These are phyloP conservation scores for Melanotaenia parkinsoni DNA, from an alignment of 2,797 vertebrate species.

Conservation along the genomic window DNA sequence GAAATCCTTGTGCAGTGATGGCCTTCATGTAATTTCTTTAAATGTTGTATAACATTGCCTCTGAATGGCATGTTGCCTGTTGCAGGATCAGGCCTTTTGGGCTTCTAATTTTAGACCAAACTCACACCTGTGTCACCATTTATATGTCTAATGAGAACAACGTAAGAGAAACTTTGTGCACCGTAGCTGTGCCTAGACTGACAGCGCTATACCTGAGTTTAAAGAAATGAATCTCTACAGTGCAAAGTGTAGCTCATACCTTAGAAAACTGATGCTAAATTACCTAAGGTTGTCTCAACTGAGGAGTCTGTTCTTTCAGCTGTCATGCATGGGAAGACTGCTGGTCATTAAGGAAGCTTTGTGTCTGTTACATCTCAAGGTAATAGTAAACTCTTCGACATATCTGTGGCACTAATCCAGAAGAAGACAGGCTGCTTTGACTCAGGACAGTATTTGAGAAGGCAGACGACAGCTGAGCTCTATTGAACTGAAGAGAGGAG, in stretches of 20 bases:
- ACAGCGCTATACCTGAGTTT: conserved; percentile 18
- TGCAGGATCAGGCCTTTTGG: neutral
- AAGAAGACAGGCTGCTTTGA: conserved; percentile 19
- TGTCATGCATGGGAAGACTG: conserved; percentile 19
- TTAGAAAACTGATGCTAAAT: conserved; percentile 2
- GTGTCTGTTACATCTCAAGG: conserved; percentile 17
- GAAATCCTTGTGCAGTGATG: neutral
- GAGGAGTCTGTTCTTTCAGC: conserved; percentile 29
- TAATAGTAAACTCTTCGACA: conserved; percentile 31
- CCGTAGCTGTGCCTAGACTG: conserved; percentile 42
- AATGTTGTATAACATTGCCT: conserved; percentile 12
- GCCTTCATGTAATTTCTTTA: conserved; percentile 9
- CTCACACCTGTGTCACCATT: conserved; percentile 33
- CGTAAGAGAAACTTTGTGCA: conserved; percentile 20
- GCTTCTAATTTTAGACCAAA: conserved; percentile 1
- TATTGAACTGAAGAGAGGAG: neutral
- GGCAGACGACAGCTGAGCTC: conserved; percentile 8
- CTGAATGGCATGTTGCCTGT: neutral
- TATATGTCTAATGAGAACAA: conserved; percentile 44
- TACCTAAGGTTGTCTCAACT: conserved; percentile 6
- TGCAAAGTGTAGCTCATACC: conserved; percentile 1
- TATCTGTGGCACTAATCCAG: conserved; percentile 25
- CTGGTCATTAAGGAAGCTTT: conserved; percentile 32
- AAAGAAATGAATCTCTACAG: conserved; percentile 21
- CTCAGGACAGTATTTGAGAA: conserved; percentile 14